A percentile compares a stretch with the other conserved stretches of the same genome.
Conservation (phyloP, 2,113 vertebrate species). For the Oceanodroma tethys region DNA sequence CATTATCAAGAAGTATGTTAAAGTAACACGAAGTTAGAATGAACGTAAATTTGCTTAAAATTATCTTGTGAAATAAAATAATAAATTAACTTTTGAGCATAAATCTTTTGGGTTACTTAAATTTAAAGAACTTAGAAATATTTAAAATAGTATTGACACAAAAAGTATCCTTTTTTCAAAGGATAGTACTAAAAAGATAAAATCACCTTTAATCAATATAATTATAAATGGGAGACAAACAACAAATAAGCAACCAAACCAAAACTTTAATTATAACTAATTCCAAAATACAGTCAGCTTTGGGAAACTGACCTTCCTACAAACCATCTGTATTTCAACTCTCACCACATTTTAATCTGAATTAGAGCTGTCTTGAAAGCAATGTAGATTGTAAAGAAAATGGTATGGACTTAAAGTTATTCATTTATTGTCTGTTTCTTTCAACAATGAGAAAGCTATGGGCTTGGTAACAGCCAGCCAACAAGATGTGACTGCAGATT, state of each 20-base stretch:
- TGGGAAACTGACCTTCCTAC: not conserved
- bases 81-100: not conserved
- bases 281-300: not conserved
- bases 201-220: not conserved
- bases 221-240: not conserved
- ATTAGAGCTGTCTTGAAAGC: not conserved
- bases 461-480: not conserved
- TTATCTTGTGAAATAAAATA: not conserved
- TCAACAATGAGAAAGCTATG: not conserved
- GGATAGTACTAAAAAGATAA: not conserved
- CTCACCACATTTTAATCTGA: not conserved
- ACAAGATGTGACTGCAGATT: not conserved
- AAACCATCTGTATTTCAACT: not conserved
- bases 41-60: not conserved
- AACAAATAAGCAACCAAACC: not conserved
- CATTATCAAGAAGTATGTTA: not conserved
- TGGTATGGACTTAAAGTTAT: not conserved
- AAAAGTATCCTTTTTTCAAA: not conserved
- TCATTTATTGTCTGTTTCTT: not conserved
- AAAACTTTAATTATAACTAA: not conserved
- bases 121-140: not conserved
- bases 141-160: not conserved
- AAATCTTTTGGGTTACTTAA: not conserved
- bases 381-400: not conserved
- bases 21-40: not conserved